A percentile compares a stretch with the other conserved stretches of the same genome.
Conservation (phyloP, 1,140 invertebrate genomes). For the Lepidostoma basale region DNA sequence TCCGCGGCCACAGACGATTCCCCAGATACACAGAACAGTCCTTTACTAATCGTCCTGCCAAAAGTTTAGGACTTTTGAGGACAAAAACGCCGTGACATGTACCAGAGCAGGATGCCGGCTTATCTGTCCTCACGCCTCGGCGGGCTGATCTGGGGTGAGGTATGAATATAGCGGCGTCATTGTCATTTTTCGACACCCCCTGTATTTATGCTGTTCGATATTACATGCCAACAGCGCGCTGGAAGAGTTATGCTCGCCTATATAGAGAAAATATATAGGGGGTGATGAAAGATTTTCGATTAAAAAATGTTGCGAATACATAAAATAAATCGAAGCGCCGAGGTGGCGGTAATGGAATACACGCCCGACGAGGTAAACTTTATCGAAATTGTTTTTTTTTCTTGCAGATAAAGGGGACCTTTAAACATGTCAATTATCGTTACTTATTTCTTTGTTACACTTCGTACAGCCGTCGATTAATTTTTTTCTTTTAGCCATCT, state of each 20-base stretch:
- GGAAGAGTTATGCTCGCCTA: slow-evolving; percentile 29
- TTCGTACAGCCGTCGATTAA: background rate
- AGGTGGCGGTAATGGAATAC: slow-evolving; percentile 11
- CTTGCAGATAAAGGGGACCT: background rate
- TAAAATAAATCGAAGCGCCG: slow-evolving; percentile 21
- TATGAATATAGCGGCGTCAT: slow-evolving; percentile 42
- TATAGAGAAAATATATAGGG: slow-evolving; percentile 17
- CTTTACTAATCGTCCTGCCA: slow-evolving; percentile 10
- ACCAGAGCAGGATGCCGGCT: slow-evolving; percentile 25
- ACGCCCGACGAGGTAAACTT: background rate
- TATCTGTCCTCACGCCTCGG: slow-evolving; percentile 40
- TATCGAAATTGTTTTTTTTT: slow-evolving; percentile 6
- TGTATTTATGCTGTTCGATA: slow-evolving; percentile 43
- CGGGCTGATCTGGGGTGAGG: slow-evolving; percentile 13
- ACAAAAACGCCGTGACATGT: background rate
- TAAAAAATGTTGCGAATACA: slow-evolving; percentile 29
- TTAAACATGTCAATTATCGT: slow-evolving; percentile 10
- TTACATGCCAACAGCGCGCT: slow-evolving; percentile 30
- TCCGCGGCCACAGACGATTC: no score
- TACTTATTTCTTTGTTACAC: no score
- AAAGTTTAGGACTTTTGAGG: slow-evolving; percentile 12
- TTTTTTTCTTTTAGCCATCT: background rate
- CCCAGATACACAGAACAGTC: no score
- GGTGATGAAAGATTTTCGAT: slow-evolving; percentile 29
- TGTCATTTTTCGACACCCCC: slow-evolving; percentile 44